Conservation (phyloP, 2,113 vertebrate species). For the Hemiscyllium ocellatum region DNA sequence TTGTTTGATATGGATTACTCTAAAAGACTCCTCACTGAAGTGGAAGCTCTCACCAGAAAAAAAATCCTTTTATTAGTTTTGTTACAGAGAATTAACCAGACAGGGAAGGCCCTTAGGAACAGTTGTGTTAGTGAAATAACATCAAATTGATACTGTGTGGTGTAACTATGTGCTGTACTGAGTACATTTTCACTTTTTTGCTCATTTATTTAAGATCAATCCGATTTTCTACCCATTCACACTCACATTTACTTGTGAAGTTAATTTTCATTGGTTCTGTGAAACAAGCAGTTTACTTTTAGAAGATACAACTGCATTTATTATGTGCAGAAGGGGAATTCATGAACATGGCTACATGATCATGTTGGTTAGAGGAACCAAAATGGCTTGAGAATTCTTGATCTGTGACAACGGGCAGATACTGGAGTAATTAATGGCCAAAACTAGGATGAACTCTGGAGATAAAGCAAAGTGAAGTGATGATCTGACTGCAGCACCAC, state of each 20-base stretch:
- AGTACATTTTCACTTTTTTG: neutral
- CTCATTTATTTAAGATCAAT: neutral
- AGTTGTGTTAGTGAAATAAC: neutral
- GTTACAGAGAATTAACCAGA: neutral
- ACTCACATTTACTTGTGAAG: neutral
- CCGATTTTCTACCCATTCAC: neutral
- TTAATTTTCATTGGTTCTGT: neutral
- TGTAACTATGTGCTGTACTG: neutral
- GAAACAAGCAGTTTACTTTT: neutral
- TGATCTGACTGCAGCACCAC: neutral
- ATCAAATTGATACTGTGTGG: neutral
- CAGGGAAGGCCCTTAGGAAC: neutral
- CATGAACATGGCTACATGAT: neutral
- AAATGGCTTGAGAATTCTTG: neutral
- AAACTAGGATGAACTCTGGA: neutral
- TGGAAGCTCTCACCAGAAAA: neutral
- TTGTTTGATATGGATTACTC: neutral
- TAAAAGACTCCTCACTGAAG: neutral
- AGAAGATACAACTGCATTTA: neutral
- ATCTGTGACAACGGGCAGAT: neutral
- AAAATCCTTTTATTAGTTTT: neutral
- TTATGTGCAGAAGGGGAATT: neutral
- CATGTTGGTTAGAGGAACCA: neutral
- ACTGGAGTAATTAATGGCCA: neutral
- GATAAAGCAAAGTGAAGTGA: neutral